These are phyloP conservation scores for Masnerella sp. DNA, from an alignment of 2,888 invertebrate genomes.

Conservation along the genomic window DNA sequence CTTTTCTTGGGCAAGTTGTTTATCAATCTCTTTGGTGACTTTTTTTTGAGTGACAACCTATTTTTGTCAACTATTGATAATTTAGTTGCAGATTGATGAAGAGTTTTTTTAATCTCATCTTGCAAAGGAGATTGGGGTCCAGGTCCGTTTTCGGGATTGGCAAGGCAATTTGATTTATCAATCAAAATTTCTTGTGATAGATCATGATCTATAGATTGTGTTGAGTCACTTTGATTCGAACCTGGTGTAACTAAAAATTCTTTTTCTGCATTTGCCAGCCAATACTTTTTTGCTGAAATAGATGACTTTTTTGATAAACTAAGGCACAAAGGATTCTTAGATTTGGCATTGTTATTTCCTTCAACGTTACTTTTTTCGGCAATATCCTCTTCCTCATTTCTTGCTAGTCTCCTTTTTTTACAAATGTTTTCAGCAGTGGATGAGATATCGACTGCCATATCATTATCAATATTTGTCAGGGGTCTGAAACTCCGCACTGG, in stretches of 20 bases:
- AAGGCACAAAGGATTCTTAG: neutral
- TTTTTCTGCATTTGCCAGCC: conserved; percentile 30
- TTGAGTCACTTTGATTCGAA: neutral
- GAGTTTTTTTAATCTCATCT: too few species aligned
- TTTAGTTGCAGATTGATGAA: too few species aligned
- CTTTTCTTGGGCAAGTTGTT: conserved; percentile 25
- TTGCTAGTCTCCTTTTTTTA: neutral
- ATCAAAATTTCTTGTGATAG: too few species aligned
- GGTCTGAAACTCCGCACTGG: too few species aligned
- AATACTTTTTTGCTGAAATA: conserved; percentile 26
- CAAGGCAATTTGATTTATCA: too few species aligned
- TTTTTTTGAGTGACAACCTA: conserved; percentile 13
- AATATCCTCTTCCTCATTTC: neutral
- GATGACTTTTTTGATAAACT: conserved; percentile 4
- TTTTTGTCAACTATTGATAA: conserved; percentile 2
- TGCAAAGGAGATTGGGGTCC: neutral
- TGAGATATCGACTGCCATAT: too few species aligned
- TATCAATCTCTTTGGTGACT: conserved; percentile 8
- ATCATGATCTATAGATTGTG: too few species aligned
- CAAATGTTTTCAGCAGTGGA: too few species aligned
- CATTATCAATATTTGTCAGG: too few species aligned
- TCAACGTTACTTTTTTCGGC: neutral
- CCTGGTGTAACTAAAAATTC: neutral
- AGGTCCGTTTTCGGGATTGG: too few species aligned
- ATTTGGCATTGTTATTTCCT: neutral